Conservation (phyloP, 92 coral and sea anemone species). For the Phenganax stokvisi region DNA sequence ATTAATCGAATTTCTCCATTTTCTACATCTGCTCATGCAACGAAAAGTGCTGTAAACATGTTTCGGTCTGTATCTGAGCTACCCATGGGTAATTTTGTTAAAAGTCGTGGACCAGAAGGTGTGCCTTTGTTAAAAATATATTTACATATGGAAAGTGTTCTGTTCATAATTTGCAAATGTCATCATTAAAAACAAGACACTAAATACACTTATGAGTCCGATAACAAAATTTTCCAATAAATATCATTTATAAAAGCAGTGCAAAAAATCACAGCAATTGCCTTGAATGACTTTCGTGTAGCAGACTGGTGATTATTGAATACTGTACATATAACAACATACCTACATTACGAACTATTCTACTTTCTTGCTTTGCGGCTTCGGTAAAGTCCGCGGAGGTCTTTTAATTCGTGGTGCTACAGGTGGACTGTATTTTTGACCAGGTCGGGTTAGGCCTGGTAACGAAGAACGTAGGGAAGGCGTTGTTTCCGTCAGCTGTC, state of each 20-base stretch:
- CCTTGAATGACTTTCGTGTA: neutral
- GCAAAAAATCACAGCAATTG: neutral
- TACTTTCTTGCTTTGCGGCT: constrained; percentile 2
- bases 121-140: neutral
- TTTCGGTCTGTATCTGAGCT: no score
- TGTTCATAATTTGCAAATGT: neutral
- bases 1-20: no score
- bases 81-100: no score
- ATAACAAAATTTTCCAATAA: neutral
- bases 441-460: neutral
- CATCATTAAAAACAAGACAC: neutral
- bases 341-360: neutral
- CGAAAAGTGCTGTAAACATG: no score
- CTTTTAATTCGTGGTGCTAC: constrained; percentile 18
- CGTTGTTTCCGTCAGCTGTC: neutral
- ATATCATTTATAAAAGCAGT: neutral
- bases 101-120: no score
- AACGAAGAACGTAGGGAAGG: constrained; percentile 13
- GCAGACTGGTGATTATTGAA: neutral
- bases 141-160: neutral
- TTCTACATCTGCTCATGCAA: no score
- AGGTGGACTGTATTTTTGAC: constrained; percentile 19
- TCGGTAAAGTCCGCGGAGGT: constrained; percentile 24
- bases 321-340: neutral
- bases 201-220: neutral